These are phyloP conservation scores for Isichthys henryi DNA, from an alignment of 2,113 vertebrate genomes.

Conservation along the genomic window DNA sequence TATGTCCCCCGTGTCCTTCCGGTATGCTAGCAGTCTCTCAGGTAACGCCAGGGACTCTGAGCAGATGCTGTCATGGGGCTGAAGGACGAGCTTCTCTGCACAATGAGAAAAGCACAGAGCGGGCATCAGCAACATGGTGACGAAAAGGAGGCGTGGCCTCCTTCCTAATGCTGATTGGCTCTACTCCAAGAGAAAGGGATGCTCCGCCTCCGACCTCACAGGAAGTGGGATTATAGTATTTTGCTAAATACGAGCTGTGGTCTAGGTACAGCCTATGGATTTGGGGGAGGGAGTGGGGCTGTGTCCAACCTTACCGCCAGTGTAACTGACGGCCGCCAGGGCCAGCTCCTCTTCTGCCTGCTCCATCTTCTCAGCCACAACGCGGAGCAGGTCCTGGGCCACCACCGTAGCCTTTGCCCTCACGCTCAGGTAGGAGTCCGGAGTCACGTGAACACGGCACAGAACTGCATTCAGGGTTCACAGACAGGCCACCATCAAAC, in stretches of 20 bases:
- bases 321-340: constrained; percentile 70
- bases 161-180: background rate
- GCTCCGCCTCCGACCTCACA: background rate
- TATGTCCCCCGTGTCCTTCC: constrained; percentile 76
- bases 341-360: constrained; percentile 72
- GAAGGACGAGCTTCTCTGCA: constrained; percentile 79
- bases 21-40: constrained; percentile 77
- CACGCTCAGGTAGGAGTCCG: constrained; percentile 87
- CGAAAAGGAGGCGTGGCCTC: background rate
- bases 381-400: constrained; percentile 78
- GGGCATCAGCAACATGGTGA: background rate
- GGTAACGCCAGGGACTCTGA: constrained; percentile 71
- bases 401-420: constrained; percentile 66
- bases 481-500: background rate
- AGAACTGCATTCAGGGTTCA: constrained; percentile 64
- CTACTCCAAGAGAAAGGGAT: background rate
- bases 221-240: background rate
- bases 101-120: constrained; percentile 22
- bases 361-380: constrained; percentile 81
- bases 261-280: background rate
- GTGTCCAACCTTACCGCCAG: constrained; percentile 68
- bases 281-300: background rate
- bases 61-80: constrained; percentile 75
- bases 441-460: constrained; percentile 81
- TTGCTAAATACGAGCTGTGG: background rate